Base-by-base conservation (phyloP, 2,113 vertebrate genomes). In the Eidolon helvum region DNA sequence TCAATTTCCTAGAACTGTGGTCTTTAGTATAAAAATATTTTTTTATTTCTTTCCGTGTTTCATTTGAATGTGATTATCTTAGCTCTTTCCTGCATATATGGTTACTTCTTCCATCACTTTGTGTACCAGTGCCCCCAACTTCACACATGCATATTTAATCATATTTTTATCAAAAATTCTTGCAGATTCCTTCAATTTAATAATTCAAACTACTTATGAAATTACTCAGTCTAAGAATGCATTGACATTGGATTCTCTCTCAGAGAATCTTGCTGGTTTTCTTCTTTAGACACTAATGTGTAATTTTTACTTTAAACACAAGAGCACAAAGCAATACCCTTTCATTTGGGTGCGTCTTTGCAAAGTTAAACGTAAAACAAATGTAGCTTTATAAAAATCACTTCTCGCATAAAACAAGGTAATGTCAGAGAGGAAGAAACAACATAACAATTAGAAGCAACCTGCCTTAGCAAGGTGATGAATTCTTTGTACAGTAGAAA, bases 311-410 rank as follows among this genome's bases (percentile, higher is more conserved):
- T 79, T 93, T 96, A 92, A 97, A 96, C 9, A 65, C 43, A 33
- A 96, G 26, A 90, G 10, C 55, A 74, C 0, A 3, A 26, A 50
- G 28, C 16, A 78, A 7, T 90, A 87, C 4, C 72, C 45, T 97
- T 94, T 94, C 72, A 95, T 96, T 97, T 86, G 72, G 50, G 84
- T 63, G 14, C 14, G 7, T 85, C 77, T 96, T 97, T 97, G 35
- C 69, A 96, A 96, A 95, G 95, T 95, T 95, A 89, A 95, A 90
- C 87, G 59, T 92, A 94, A 96, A 97, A 69, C 86, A 97, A 98
- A 84, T 63, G 59, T 75, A 72, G 68, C 63, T 95, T 89, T 94
- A 75, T 96, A 86, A 94, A 97, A 94, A 87, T 96, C 55, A 89
- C 40, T 50, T 96, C 93, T 59, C 45, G 33, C 59, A 68, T 93